Base-by-base conservation (phyloP, 92 coral and sea anemone species). In the Epizoanthus fatuus region DNA sequence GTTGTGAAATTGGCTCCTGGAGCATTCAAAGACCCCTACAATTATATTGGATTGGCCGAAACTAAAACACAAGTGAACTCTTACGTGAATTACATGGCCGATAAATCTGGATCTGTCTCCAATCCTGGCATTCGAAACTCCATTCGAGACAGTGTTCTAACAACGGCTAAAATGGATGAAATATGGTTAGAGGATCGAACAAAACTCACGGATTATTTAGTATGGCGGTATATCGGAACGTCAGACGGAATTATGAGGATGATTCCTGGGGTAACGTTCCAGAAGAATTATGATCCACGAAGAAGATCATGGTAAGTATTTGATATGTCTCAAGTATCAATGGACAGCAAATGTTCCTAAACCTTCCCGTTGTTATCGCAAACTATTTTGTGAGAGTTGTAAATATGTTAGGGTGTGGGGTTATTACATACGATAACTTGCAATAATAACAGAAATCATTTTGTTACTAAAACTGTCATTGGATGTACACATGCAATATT, bases 1-100 rank as follows among this genome's bases (percentile, higher is more conserved):
- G 92, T 89, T 19, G 93, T 90, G 11, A 92, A 92, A 54, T 85
- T 89, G 73, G 79, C 86, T 25, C 87, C 90, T 0, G 84, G 85
- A 12, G 89, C 90, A 11, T 92, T 92, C 32, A 69, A 69, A 25
- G 73, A 88, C 2, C 95, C 95, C 5, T 89, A 78, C 54, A 38
- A 54, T 0, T 92, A 89, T 53, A 78, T 88, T 4, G 83, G 90
- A 15, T 17, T 84, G 59, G 86, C 68, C 1, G 95, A 92, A 76
- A 73, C 88, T 0, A 40, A 70, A 15, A 15, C 71, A 5, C 65
- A 53, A 7, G 80, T 88, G 11, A 67, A 70, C 0, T 59, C 72
- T 3, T 88, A 84, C 63, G 72, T 15, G n/a, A 40, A 60, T 1
- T 89, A 76, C 57, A 51, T 92, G 72, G 74, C 78, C 11, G 62